Conservation (phyloP, 2,113 vertebrate genomes). For the Crocuta crocuta region DNA sequence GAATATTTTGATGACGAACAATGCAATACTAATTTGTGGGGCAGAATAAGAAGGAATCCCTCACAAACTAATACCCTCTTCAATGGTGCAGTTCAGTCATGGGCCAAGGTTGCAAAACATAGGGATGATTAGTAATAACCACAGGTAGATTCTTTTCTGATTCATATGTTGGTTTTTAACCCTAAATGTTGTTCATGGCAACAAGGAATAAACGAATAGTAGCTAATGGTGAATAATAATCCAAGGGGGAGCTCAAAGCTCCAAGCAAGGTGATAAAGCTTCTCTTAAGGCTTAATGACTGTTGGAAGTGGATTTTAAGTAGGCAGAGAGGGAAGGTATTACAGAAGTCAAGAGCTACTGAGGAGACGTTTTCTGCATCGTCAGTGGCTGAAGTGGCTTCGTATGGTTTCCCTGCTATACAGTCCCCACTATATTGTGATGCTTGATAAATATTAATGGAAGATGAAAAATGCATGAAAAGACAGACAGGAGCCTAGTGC, state of each 20-base stretch:
- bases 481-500: not conserved
- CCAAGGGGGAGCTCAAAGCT: not conserved
- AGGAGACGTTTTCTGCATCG: constrained; percentile 40
- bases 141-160: not conserved
- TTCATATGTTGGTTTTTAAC: not conserved
- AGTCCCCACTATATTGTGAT: not conserved
- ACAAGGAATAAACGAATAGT: not conserved
- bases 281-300: constrained; percentile 14
- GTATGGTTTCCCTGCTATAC: not conserved
- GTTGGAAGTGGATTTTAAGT: not conserved
- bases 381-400: constrained; percentile 51
- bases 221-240: not conserved
- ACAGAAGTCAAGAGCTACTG: not conserved
- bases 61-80: not conserved
- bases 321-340: not conserved
- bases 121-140: not conserved
- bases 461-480: constrained; percentile 66
- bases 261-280: not conserved
- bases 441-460: constrained; percentile 62
- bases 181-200: not conserved
- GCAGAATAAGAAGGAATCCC: not conserved
- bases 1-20: not conserved
- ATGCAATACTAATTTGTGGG: not conserved
- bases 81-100: not conserved
- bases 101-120: not conserved